Base-by-base conservation (phyloP, 92 coral and sea anemone genomes). In the Paragorgia papillata region DNA sequence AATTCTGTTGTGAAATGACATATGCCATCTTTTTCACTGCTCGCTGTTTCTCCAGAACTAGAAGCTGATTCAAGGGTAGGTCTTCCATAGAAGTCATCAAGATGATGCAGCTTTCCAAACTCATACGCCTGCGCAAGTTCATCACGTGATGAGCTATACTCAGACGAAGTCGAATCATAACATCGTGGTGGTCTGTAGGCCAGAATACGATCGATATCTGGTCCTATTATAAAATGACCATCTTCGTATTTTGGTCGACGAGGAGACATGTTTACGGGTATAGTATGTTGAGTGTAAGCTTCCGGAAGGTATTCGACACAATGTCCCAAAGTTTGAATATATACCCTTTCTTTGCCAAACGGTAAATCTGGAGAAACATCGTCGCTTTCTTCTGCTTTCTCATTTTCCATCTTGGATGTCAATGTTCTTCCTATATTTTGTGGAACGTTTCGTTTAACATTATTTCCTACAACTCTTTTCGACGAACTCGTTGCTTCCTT, bases 81-180 rank as follows among this genome's bases (percentile, higher is more conserved):
- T 62, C 90, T 87, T 2, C 99, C 99, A 70, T 95, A 95, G 78
- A 83, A 91, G 71, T 89, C 88, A 54, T 91, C 99, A 44, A 95
- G 87, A 51, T 95, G 92, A 79, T 95, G 92, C 60, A 96, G 66
- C 75, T 95, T 95, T 20, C 99, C 99, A 62, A 88, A 95, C 76
- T 95, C 99, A 20, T 91, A 84, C 12, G 99, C 99, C 44, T 96
- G 79, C 56, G 90, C 83, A 25, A 95, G 91, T 63, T 95, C 99
- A 53, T 95, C 99, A 85, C 99, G 99, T 85, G 99, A 95, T 43
- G 99, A 95, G 75, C 99, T 95, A 70, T 89, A 95, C 58, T 95
- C 99, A 6, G 99, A 95, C 12, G 99, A 95, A 40, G 99, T 92
- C 20, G 99, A 95, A 77, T 95, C 99, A 67, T 95, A 95, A 8